These are phyloP conservation scores for Lateolabrax maculatus DNA, from an alignment of 2,797 vertebrate species.

Conservation along the genomic window DNA sequence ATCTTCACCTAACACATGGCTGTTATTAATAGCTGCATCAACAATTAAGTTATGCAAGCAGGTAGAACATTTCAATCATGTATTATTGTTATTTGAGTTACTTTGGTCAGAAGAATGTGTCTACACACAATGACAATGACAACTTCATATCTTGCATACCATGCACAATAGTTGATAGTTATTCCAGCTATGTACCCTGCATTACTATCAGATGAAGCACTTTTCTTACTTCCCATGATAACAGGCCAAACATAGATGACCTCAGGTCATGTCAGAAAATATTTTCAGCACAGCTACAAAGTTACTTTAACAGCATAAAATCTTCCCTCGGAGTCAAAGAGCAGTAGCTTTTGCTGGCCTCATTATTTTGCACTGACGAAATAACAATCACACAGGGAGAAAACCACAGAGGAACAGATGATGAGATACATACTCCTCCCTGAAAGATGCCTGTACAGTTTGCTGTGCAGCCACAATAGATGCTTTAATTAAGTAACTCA, in stretches of 20 bases:
- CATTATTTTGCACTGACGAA: slow-evolving; percentile 31
- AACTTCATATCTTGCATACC: not conserved
- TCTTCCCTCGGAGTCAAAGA: slow-evolving; percentile 41
- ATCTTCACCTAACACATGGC: not conserved
- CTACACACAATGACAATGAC: not conserved
- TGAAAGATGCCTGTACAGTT: not conserved
- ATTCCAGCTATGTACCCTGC: too few species aligned
- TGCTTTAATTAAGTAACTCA: not conserved
- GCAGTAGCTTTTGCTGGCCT: slow-evolving; percentile 20
- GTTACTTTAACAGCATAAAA: slow-evolving; percentile 28
- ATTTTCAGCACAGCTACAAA: slow-evolving; percentile 33
- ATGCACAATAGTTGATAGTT: not conserved
- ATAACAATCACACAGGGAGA: slow-evolving; percentile 11
- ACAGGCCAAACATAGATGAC: slow-evolving; percentile 17
- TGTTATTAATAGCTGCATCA: not conserved
- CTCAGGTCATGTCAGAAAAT: slow-evolving; percentile 43
- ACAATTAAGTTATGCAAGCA: not conserved
- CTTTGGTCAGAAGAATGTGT: not conserved
- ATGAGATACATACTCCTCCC: not conserved
- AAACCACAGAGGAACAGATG: slow-evolving; percentile 1
- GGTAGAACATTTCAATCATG: too few species aligned
- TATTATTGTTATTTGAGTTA: too few species aligned
- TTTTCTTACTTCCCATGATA: slow-evolving; percentile 13
- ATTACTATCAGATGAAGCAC: slow-evolving; percentile 1
- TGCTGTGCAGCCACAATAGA: not conserved